Evolutionary conservation across 2,888 invertebrate species (phyloP).

Genomic region (Dermolepida albohirtum): DNA sequence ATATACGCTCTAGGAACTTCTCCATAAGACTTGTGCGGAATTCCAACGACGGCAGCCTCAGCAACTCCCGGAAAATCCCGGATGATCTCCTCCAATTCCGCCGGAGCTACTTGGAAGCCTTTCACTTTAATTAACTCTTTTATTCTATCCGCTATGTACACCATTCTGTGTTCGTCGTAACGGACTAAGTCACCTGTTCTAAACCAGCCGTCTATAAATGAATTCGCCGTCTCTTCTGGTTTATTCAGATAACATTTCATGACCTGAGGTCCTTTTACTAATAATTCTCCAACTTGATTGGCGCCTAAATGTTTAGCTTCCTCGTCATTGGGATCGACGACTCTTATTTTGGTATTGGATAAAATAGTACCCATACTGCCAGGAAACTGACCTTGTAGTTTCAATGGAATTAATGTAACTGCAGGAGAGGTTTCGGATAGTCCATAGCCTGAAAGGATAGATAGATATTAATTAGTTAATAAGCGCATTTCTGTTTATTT

Average conservation of each 20-base stretch:
- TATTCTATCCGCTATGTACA: constrained; percentile 80
- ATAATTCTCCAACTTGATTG: constrained; percentile 77
- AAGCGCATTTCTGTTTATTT: too few species aligned
- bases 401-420: constrained; percentile 46
- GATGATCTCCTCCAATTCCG: constrained; percentile 82
- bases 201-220: constrained; percentile 80
- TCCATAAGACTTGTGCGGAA: constrained; percentile 74
- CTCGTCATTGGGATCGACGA: constrained; percentile 67
- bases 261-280: constrained; percentile 82
- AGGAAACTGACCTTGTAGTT: constrained; percentile 35
- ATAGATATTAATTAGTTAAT: too few species aligned
- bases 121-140: constrained; percentile 87
- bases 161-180: constrained; percentile 73
- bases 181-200: constrained; percentile 73
- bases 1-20: constrained; percentile 82
- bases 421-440: constrained; percentile 76
- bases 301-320: constrained; percentile 54
- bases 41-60: constrained; percentile 86
- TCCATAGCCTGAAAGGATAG: constrained; percentile 74
- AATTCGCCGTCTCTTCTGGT: constrained; percentile 76
- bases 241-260: constrained; percentile 85
- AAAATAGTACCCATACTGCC: constrained; percentile 71
- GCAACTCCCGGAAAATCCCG: constrained; percentile 77
- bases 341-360: constrained; percentile 74
- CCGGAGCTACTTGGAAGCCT: constrained; percentile 83